phyloP scores from a whole-genome alignment of 2,888 invertebrate species.

The Epinotia ramella region DNA sequence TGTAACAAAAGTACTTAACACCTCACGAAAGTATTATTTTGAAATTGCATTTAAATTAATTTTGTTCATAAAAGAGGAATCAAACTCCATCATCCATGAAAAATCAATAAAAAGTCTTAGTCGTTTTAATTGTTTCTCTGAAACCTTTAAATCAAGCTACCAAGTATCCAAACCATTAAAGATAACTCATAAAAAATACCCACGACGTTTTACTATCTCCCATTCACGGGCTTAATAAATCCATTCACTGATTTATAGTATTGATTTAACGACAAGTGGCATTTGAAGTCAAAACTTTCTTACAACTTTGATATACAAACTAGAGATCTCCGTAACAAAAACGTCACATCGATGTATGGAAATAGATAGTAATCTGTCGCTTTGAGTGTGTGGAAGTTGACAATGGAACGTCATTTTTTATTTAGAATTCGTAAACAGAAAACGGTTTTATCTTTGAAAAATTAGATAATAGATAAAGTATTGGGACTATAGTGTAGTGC shows the following conservation, averaged over 20 bases:
- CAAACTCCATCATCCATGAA: neutral
- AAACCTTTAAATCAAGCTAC: slow-evolving; percentile 31
- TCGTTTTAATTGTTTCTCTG: slow-evolving; percentile 17
- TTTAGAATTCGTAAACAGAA: slow-evolving; percentile 50
- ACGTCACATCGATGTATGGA: slow-evolving; percentile 54
- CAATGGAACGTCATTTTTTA: slow-evolving; percentile 45
- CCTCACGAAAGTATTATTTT: neutral
- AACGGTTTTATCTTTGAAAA: slow-evolving; percentile 72
- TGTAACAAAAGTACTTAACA: neutral
- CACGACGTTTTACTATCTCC: slow-evolving; percentile 44
- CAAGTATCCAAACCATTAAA: slow-evolving; percentile 31
- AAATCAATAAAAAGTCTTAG: slow-evolving; percentile 22
- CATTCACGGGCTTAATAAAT: slow-evolving; percentile 44
- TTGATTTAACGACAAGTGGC: slow-evolving; percentile 72
- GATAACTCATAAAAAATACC: slow-evolving; percentile 42
- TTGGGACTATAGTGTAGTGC: slow-evolving; percentile 48
- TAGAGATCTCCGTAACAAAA: slow-evolving; percentile 54
- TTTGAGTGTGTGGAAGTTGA: slow-evolving; percentile 29
- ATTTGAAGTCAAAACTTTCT: slow-evolving; percentile 47
- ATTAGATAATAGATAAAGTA: slow-evolving; percentile 75
- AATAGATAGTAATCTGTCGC: slow-evolving; percentile 15
- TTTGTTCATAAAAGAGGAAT: neutral
- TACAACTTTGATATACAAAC: slow-evolving; percentile 37
- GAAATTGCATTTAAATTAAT: neutral
- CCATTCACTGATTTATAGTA: slow-evolving; percentile 72